Evolutionary conservation across 2,888 invertebrate genomes (phyloP), one percentile per base, ranked within the genome.

Genomic region (Drosophila aldrichi): DNA sequence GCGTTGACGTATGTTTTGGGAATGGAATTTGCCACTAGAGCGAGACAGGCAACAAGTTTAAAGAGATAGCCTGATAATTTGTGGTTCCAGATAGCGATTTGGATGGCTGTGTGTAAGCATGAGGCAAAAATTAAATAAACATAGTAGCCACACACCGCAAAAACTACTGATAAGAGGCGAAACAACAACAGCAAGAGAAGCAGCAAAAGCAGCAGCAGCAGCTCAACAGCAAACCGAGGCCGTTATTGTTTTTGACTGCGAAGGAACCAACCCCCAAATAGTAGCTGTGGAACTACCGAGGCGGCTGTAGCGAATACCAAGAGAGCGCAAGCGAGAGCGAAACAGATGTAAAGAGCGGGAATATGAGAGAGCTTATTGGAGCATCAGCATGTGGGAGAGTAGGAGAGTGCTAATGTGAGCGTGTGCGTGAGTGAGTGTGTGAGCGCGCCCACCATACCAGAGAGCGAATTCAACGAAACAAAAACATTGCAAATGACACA

Each of bases 401-500:
- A 29, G n/a, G 5, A n/a, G 48, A 29, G 41, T 29, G 54, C 29
- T 29, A 56, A 10, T 25, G 38, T 29, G 56, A n/a, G 64, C 46
- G 64, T 29, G 41, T 10, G 8, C 14, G 48, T 18, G 41, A 2
- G 49, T 10, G 8, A n/a, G 48, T 18, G 41, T 3, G 49, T 2
- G 63, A 22, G 44, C 32, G 62, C 7, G 54, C 48, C 38, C n/a
- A 32, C 29, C 48, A 48, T 29, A 48, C 29, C 48, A 49, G 38
- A 62, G 62, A 65, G 69, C 65, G 55, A 40, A 41, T 51, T 22
- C 54, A 63, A 58, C 63, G 77, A 80, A 73, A 79, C 59, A 86
- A 89, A 88, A 89, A 87, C 88, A 84, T 83, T 84, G 89, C 89
- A 81, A 84, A 77, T 83, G 82, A 84, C 89, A 84, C 89, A 84